Base-by-base conservation (phyloP, 2,888 invertebrate genomes). In the Synergus gifuensis region DNA sequence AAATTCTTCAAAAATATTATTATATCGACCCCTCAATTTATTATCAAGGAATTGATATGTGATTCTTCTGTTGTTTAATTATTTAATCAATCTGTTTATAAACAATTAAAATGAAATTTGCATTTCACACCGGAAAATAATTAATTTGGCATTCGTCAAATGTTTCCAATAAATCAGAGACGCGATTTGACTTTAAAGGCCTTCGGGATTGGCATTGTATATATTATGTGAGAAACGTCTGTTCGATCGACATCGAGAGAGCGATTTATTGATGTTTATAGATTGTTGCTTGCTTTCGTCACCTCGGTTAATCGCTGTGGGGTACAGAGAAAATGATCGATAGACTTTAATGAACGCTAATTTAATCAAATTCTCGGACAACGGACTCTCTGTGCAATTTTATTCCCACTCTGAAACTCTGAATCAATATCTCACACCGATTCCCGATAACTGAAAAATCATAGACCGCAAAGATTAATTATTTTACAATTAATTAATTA, bases 331-430 rank as follows among this genome's bases (percentile, higher is more conserved):
- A 73, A 73, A 73, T 54, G 54, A 36, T 73, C 36, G 73, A 73
- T 73, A 66, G 60, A 69, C 44, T 54, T 79, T 79, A 83, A 83
- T 44, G 54, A 78, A 16, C 58, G 46, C 60, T 78, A 78, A 82
- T 80, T 77, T 80, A 81, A 82, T 85, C 77, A 67, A 5, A 67
- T 16, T 69, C 46, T 66, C 54, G 80, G 81, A 82, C 81, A 86
- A 86, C 76, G 79, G 78, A 78, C 69, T 58, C 81, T 76, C 82
- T 83, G 80, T 85, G 82, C 83, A 81, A 86, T 85, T 82, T 83
- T 86, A 81, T 84, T 80, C 79, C 69, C 8, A 49, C 3, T 28
- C 49, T 69, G 36, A 73, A 36, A 54, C 8, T 42, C 54, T 12
- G 18, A n/a, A 67, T 69, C 3, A 49, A 49, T 54, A 64, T 40